These are phyloP conservation scores for Syngnathus typhle DNA, from an alignment of 2,113 vertebrate genomes.

Conservation along the genomic window DNA sequence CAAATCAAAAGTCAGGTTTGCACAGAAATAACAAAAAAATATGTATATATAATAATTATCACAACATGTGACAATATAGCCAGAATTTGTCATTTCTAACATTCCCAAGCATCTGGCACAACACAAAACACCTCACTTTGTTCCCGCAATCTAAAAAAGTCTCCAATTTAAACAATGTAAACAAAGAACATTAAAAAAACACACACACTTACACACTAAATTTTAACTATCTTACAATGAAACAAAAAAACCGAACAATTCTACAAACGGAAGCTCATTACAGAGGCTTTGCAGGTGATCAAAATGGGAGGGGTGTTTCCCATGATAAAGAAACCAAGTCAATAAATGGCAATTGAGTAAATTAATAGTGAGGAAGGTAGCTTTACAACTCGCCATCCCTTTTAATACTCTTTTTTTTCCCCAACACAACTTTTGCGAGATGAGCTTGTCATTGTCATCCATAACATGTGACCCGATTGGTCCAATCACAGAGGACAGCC, in stretches of 20 bases:
- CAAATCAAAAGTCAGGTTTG: conserved; percentile 33
- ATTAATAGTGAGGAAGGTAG: conserved; percentile 43
- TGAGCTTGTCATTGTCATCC: not conserved
- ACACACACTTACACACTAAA: conserved; percentile 47
- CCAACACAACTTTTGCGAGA: conserved; percentile 16
- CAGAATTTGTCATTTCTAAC: conserved; percentile 55
- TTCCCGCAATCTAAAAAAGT: conserved; percentile 65
- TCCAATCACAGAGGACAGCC: not conserved
- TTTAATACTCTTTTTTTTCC: conserved; percentile 44
- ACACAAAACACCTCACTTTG: conserved; percentile 62
- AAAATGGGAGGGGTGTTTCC: conserved; percentile 30
- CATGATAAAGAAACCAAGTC: conserved; percentile 45
- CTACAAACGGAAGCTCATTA: conserved; percentile 65
- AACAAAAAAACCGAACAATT: conserved; percentile 46
- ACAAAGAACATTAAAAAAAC: conserved; percentile 52
- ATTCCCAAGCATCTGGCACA: conserved; percentile 57
- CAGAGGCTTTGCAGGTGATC: conserved; percentile 59
- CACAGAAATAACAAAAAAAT: conserved; percentile 28
- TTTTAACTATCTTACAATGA: conserved; percentile 65
- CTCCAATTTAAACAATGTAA: conserved; percentile 62
- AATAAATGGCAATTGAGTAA: conserved; percentile 42
- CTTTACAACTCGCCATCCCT: conserved; percentile 55
- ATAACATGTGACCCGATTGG: conserved; percentile 10
- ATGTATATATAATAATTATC: conserved; percentile 19
- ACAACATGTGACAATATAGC: conserved; percentile 57